Conservation (phyloP, 1,140 invertebrate species). For the Panulirus ornatus region DNA sequence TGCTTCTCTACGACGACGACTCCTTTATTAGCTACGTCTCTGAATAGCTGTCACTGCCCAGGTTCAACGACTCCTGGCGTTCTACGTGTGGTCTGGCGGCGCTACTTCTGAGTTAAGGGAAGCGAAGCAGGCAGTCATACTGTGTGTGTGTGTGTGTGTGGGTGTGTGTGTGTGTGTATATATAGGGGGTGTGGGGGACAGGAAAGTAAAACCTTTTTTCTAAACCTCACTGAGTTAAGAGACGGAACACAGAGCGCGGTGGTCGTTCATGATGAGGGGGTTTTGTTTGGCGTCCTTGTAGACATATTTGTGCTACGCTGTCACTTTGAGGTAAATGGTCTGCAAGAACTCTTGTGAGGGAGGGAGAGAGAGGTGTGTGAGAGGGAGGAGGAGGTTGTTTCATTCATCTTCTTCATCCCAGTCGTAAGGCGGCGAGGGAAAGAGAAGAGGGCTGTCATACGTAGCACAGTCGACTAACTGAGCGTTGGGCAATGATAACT, state of each 20-base stretch:
- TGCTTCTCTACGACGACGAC: neutral
- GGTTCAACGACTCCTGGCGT: neutral
- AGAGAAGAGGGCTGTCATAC: neutral
- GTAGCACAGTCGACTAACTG: neutral
- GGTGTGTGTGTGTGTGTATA: too few species aligned
- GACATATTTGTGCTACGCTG: neutral
- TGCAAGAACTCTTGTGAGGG: neutral
- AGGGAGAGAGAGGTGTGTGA: too few species aligned
- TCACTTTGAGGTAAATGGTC: neutral
- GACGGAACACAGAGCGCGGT: constrained; percentile 38
- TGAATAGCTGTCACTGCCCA: neutral
- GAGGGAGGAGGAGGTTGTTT: too few species aligned
- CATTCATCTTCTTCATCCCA: neutral
- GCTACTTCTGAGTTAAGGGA: neutral
- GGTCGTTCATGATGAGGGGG: neutral
- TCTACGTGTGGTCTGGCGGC: neutral
- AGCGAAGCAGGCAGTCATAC: too few species aligned
- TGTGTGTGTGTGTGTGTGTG: neutral
- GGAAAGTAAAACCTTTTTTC: neutral
- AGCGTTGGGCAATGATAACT: neutral
- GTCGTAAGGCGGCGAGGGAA: neutral
- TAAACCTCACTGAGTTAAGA: neutral
- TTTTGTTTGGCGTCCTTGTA: neutral
- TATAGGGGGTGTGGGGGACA: too few species aligned
- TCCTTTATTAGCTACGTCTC: too few species aligned